These are phyloP conservation scores for Phoenicopterus ruber DNA, from an alignment of 2,113 vertebrate genomes.

Conservation along the genomic window DNA sequence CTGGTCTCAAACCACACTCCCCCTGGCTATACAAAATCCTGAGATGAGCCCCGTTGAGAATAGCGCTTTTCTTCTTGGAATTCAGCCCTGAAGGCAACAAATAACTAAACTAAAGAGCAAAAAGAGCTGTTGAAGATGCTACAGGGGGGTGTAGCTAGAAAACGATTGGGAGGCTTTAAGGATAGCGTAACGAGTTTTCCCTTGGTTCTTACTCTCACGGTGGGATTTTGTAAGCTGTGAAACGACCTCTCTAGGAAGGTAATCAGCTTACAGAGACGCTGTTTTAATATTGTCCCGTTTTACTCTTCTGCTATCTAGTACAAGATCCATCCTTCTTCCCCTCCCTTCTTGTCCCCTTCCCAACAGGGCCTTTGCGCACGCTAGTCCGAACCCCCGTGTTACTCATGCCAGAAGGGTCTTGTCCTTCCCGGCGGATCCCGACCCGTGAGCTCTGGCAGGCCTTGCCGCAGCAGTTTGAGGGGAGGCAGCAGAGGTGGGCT, in stretches of 20 bases:
- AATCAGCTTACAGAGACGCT: neutral
- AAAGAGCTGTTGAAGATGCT: neutral
- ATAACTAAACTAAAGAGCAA: neutral
- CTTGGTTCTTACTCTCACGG: neutral
- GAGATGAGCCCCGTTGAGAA: neutral
- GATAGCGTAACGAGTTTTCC: neutral
- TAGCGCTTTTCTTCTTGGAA: neutral
- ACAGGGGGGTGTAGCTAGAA: neutral
- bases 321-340: neutral
- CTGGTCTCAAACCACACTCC: neutral
- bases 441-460: neutral
- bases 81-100: neutral
- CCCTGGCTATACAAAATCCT: neutral
- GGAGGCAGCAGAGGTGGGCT: neutral
- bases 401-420: neutral
- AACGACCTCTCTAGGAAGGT: neutral
- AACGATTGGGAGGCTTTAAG: neutral
- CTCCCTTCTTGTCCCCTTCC: neutral
- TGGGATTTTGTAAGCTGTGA: neutral
- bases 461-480: fast-evolving
- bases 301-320: neutral
- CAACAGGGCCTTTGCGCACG: fast-evolving
- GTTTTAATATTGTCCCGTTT: neutral
- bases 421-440: neutral
- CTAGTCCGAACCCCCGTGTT: neutral